phyloP scores from a whole-genome alignment of 2,113 vertebrate genomes.

The Zosterops hypoxanthus region DNA sequence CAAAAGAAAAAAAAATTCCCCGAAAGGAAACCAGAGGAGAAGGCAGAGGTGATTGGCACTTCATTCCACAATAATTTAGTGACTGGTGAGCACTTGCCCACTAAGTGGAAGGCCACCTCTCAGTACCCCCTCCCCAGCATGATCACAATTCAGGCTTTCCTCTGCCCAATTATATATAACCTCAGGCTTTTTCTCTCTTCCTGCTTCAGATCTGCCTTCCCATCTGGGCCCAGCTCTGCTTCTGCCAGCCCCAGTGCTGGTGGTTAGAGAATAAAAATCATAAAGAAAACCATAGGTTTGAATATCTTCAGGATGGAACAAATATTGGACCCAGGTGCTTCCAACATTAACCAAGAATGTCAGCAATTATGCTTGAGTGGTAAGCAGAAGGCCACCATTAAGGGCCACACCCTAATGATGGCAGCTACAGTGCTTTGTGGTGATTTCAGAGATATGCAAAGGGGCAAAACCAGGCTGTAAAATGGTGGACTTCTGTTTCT shows the following conservation, averaged over 20 bases:
- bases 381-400: background rate
- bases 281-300: background rate
- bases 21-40: background rate
- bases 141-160: background rate
- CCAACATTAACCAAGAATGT: background rate
- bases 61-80: fast-evolving
- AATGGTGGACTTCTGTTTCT: background rate
- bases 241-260: background rate
- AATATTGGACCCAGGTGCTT: background rate
- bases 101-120: background rate
- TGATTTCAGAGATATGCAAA: background rate
- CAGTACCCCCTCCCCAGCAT: background rate
- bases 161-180: background rate
- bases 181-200: background rate
- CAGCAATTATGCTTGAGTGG: background rate
- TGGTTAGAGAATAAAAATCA: background rate
- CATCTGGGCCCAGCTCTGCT: background rate
- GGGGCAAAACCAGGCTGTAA: background rate
- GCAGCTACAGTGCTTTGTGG: background rate
- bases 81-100: background rate
- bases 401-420: background rate
- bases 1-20: too few species aligned
- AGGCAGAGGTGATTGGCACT: background rate
- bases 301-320: background rate
- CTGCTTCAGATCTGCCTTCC: background rate